Evolutionary conservation across 2,113 vertebrate genomes (phyloP).

Genomic region (Scytalopus superciliaris): DNA sequence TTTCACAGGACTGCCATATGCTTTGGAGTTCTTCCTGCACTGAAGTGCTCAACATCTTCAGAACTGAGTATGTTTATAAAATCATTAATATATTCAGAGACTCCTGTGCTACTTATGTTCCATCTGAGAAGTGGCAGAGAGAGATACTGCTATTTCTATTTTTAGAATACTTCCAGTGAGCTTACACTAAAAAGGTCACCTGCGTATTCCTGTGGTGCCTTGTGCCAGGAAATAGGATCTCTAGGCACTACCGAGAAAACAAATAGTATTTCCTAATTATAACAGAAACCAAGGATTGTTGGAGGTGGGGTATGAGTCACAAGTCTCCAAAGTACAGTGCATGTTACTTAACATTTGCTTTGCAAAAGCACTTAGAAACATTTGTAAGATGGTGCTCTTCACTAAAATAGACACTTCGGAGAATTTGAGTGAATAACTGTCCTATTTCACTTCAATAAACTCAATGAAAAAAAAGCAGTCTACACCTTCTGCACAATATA

Average conservation of each 20-base stretch:
- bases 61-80: neutral
- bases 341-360: conserved; percentile 25
- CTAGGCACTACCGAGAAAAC: neutral
- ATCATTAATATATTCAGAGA: neutral
- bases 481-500: neutral
- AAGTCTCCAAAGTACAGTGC: conserved; percentile 4
- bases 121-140: neutral
- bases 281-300: neutral
- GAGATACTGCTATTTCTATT: conserved; percentile 15
- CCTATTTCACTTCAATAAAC: neutral
- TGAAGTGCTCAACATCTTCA: neutral
- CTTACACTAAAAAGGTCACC: conserved; percentile 13
- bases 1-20: neutral
- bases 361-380: neutral
- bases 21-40: neutral
- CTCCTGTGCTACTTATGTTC: neutral
- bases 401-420: neutral
- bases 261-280: conserved; percentile 38
- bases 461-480: neutral
- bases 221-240: neutral
- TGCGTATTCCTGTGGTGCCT: neutral
- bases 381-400: neutral
- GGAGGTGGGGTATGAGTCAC: conserved; percentile 10
- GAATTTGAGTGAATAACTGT: neutral
- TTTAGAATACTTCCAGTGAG: neutral